Evolutionary conservation across 2,888 invertebrate species (phyloP).

Genomic region (Coelinius sp.): DNA sequence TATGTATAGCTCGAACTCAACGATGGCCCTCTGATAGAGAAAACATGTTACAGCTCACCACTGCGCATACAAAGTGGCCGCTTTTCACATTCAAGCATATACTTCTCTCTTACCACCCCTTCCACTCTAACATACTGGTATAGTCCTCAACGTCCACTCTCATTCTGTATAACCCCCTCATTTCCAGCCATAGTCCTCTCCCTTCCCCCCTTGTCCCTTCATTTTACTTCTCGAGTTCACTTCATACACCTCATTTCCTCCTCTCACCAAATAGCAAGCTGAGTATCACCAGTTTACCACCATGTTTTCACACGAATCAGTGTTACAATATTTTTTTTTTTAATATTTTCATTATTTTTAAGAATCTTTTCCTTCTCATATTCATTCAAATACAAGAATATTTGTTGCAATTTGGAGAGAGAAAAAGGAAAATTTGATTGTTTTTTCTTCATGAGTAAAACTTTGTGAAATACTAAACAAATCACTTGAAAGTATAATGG

Average conservation of each 20-base stretch:
- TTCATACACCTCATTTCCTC: constrained; percentile 10
- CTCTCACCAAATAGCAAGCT: background rate
- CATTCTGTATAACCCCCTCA: background rate
- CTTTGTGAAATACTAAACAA: background rate
- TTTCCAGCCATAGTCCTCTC: background rate
- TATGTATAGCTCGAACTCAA: constrained; percentile 38
- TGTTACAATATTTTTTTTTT: background rate
- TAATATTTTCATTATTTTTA: background rate
- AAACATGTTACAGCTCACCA: constrained; percentile 58
- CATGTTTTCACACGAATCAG: background rate
- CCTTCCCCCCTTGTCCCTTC: background rate
- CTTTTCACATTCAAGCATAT: constrained; percentile 2
- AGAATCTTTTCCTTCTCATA: too few species aligned
- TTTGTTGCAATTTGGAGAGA: background rate
- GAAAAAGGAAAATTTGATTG: background rate
- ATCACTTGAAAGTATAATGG: constrained; percentile 14
- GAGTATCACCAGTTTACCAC: constrained; percentile 3
- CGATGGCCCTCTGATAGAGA: constrained; percentile 59
- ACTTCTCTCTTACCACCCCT: background rate
- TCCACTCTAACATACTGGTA: background rate
- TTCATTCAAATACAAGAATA: background rate
- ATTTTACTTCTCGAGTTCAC: constrained; percentile 2
- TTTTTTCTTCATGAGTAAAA: background rate
- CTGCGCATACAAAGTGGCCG: constrained; percentile 57
- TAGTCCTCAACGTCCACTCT: constrained; percentile 1